Conservation (phyloP, 2,113 vertebrate species). For the Labrus mixtus region DNA sequence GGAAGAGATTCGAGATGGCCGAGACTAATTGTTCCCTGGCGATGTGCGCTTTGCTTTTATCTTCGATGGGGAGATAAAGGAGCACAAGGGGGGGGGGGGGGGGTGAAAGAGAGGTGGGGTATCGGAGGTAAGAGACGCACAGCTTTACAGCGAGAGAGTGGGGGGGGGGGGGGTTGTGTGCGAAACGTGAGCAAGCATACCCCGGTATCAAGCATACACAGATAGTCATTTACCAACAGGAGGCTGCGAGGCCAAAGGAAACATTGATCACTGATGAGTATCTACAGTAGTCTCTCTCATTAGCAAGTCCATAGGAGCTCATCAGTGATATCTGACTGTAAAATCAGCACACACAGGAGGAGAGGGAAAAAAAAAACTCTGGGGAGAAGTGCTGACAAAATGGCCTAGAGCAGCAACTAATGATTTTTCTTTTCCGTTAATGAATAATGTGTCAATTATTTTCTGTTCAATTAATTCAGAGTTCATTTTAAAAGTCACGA, state of each 20-base stretch:
- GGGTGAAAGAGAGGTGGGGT: not conserved
- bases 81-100: constrained; percentile 5
- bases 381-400: constrained; percentile 1
- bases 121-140: not conserved
- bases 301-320: constrained; percentile 58
- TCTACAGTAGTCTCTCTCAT: constrained; percentile 56
- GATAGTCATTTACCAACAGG: constrained; percentile 25
- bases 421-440: not conserved
- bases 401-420: not conserved
- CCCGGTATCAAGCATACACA: constrained; percentile 19
- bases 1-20: constrained; percentile 64
- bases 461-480: not conserved
- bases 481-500: not conserved
- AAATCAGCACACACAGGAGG: constrained; percentile 36
- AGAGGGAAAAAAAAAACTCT: constrained; percentile 15
- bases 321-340: constrained; percentile 52
- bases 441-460: not conserved
- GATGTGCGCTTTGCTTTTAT: constrained; percentile 86
- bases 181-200: constrained; percentile 7
- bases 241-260: constrained; percentile 50
- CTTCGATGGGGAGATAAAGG: constrained; percentile 74
- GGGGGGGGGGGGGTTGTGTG: not conserved
- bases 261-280: constrained; percentile 68
- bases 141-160: not conserved
- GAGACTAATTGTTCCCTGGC: constrained; percentile 87